Evolutionary conservation across 2,797 vertebrate genomes (phyloP).

Genomic region (Myotis daubentonii): DNA sequence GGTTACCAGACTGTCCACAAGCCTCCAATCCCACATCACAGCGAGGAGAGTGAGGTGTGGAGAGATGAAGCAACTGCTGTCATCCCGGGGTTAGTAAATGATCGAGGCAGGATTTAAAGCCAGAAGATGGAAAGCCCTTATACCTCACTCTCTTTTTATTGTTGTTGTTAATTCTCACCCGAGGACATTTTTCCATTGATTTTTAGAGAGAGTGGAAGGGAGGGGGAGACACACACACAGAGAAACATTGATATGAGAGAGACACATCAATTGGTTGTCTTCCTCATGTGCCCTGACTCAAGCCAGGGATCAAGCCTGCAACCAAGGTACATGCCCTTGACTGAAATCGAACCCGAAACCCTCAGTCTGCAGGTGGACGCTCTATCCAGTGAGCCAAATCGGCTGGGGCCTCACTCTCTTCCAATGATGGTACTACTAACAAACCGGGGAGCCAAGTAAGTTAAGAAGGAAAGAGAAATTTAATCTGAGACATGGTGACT

Average conservation of each 20-base stretch:
- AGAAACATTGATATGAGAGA: too few relatives aligned
- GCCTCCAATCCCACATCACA: neutral
- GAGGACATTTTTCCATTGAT: too few relatives aligned
- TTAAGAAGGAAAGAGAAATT: slow-evolving; percentile 3
- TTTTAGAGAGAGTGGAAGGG: too few relatives aligned
- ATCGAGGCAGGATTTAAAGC: neutral
- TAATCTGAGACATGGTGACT: neutral
- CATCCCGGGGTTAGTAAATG: neutral
- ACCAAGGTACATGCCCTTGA: too few relatives aligned
- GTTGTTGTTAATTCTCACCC: too few relatives aligned
- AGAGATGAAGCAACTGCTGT: neutral
- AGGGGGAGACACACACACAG: too few relatives aligned
- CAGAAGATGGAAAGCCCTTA: neutral
- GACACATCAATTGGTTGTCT: too few relatives aligned
- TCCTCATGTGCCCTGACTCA: too few relatives aligned
- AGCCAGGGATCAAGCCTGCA: too few relatives aligned
- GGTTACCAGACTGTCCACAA: neutral
- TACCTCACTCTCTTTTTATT: neutral
- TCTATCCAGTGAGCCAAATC: too few relatives aligned
- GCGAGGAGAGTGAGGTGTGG: neutral
- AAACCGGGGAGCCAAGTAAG: neutral
- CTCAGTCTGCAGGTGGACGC: too few relatives aligned
- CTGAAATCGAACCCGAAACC: too few relatives aligned
- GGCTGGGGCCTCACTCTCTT: neutral
- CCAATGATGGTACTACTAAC: neutral